phyloP scores from a whole-genome alignment of 1,140 invertebrate species.

The Drosophila sproati region DNA sequence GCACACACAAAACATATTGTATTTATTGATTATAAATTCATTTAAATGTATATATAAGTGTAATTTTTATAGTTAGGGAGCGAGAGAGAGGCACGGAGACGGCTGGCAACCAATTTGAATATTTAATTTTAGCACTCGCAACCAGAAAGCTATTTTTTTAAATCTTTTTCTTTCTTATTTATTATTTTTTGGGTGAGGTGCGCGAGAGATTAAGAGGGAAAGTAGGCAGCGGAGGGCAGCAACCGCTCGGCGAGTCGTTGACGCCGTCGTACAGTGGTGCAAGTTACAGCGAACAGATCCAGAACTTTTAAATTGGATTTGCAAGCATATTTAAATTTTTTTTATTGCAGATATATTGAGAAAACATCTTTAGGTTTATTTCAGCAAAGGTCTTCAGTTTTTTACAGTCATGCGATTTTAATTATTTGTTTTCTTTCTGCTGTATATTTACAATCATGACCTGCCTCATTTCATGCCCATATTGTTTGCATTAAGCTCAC shows the following conservation, averaged over 20 bases:
- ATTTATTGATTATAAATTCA: slow-evolving; percentile 32
- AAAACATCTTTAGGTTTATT: too few relatives aligned
- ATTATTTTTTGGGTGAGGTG: slow-evolving; percentile 8
- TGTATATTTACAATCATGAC: slow-evolving; percentile 5
- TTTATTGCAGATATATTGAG: not conserved
- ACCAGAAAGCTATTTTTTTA: not conserved
- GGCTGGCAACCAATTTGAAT: slow-evolving; percentile 71
- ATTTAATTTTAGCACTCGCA: slow-evolving; percentile 76
- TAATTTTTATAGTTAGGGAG: slow-evolving; percentile 44
- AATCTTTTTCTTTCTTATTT: not conserved
- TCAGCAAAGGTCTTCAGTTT: not conserved
- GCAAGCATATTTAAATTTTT: not conserved
- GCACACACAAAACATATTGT: not conserved
- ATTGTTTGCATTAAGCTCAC: not conserved
- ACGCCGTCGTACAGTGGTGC: slow-evolving; percentile 59
- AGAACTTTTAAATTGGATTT: not conserved
- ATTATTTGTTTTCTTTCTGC: not conserved
- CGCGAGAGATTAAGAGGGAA: not conserved
- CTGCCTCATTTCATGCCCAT: slow-evolving; percentile 36
- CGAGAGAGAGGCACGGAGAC: slow-evolving; percentile 29
- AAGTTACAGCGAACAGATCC: not conserved
- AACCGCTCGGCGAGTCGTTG: slow-evolving; percentile 59
- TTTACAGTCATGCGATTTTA: not conserved
- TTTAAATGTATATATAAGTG: slow-evolving; percentile 34
- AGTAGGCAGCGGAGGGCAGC: slow-evolving; percentile 12